Evolutionary conservation across 1,140 invertebrate species (phyloP), one percentile per base, ranked within the genome.

Genomic region (Cydia splendana): DNA sequence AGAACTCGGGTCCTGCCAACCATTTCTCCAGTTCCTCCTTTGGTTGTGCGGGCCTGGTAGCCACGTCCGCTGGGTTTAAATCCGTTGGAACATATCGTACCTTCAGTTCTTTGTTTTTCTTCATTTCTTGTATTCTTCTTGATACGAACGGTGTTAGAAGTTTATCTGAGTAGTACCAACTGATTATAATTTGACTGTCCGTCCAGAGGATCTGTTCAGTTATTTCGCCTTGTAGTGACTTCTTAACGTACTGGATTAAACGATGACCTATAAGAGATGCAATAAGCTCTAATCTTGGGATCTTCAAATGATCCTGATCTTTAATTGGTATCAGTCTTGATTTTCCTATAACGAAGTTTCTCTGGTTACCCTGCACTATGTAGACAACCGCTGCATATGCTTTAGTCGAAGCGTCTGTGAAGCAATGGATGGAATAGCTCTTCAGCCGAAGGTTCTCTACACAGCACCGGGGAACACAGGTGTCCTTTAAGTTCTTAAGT

Each of bases 301-400:
- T 65, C 10, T 48, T 30, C 12, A 76, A n/a, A 20, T 76, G 62
- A 3, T n/a, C 24, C 20, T 76, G 15, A 9, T 76, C 15, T 28
- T 42, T 13, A 15, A 15, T 65, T 15, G 9, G 20, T 42, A 18
- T 53, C 12, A 75, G 4, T 34, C 57, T 12, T 9, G 24, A 30
- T 38, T 75, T 75, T 62, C 53, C 75, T 13, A 75, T 75, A 42
- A 75, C 30, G 34, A 75, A 18, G 12, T 24, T 38, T 12, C 9
- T 28, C 2, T 6, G 15, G 30, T 30, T 30, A 2, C 30, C 30
- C 30, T 30, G 30, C 30, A 30, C n/a, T n/a, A n/a, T n/a, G n/a
- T n/a, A n/a, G n/a, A n/a, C 48, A 6, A 28, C 65, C 4, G 75
- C 65, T 7, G 75, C 75, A 24, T 76, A 76, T n/a, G 75, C 75